Percentiles rank a stretch among this genome's conserved stretches.
These are phyloP conservation scores for Phrynocephalus versicolor DNA, from an alignment of 2,113 vertebrate genomes.

Conservation along the genomic window DNA sequence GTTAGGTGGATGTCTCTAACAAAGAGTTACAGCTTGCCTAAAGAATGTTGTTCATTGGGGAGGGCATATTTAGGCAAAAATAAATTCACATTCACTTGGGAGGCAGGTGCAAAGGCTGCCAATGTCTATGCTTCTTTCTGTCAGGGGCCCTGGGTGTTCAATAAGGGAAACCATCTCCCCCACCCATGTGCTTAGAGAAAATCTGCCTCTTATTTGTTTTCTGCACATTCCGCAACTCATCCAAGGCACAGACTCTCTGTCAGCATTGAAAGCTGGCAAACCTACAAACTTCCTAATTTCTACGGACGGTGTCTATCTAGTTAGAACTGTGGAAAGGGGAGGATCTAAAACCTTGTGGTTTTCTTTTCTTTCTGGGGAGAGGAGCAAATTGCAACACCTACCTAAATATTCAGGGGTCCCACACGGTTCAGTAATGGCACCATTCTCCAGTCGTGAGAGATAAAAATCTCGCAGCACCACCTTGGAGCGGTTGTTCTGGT, in stretches of 20 bases:
- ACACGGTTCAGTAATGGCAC: slow-evolving; percentile 84
- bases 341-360: not conserved
- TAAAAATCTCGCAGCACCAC: slow-evolving; percentile 87
- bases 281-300: not conserved
- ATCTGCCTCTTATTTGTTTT: not conserved
- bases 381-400: slow-evolving; percentile 51
- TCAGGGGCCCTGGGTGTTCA: not conserved
- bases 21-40: too few species aligned
- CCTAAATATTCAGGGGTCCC: slow-evolving; percentile 86
- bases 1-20: too few species aligned
- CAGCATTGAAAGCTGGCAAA: not conserved
- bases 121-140: not conserved
- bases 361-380: not conserved
- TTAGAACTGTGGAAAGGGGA: not conserved
- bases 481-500: slow-evolving; percentile 85
- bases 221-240: not conserved
- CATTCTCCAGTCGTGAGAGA: slow-evolving; percentile 84
- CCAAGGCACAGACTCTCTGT: not conserved
- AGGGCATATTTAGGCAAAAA: not conserved
- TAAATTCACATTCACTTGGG: not conserved
- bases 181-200: not conserved
- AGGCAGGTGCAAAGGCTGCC: not conserved
- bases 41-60: too few species aligned
- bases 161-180: not conserved
- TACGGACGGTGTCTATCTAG: not conserved